Base-by-base conservation (phyloP, 2,113 vertebrate species). In the Condylura cristata region DNA sequence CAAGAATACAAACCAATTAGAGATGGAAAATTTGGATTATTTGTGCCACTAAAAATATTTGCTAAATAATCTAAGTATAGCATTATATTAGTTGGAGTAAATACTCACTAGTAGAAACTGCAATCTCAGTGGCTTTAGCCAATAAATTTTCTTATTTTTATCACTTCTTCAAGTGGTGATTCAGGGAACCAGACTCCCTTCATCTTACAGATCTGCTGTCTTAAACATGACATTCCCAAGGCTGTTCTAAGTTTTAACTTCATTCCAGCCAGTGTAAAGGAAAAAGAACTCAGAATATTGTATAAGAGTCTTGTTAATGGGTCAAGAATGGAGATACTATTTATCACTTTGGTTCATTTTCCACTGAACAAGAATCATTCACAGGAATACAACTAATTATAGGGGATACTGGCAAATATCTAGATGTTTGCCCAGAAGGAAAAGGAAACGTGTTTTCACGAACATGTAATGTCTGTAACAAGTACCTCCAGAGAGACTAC, bases 271-370 rank as follows among this genome's bases (percentile, higher is more conserved):
- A 72, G 9, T 72, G 9, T 44, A 78, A 93, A 41, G 44, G 81
- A 32, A 72, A 93, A 63, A 91, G n/a, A 79, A 71, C 26, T 46
- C 56, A 44, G 16, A 14, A 63, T 78, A 70, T 70, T 61, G n/a
- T 58, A 87, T 70, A 70, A 13, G 18, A 86, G 32, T 22, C 28
- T 90, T 41, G 39, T 41, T 66, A 79, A 44, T 79, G 87, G 39
- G 17, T 60, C 81, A 81, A 13, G 44, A 71, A 12, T 87, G 6
- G 48, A 74, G 61, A 72, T 89, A 13, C 39, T 81, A 79, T 71
- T 26, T 85, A 75, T 84, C 8, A 78, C 26, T 87, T 95, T 83
- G 82, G 11, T 68, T n/a, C 30, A 11, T 51, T 89, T 89, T 91
- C 12, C 17, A 48, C 0, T 90, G 65, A 48, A 26, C 11, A 80